Evolutionary conservation across 2,888 invertebrate genomes (phyloP), one percentile per base, ranked within the genome.

Genomic region (Aporophyla nigra): DNA sequence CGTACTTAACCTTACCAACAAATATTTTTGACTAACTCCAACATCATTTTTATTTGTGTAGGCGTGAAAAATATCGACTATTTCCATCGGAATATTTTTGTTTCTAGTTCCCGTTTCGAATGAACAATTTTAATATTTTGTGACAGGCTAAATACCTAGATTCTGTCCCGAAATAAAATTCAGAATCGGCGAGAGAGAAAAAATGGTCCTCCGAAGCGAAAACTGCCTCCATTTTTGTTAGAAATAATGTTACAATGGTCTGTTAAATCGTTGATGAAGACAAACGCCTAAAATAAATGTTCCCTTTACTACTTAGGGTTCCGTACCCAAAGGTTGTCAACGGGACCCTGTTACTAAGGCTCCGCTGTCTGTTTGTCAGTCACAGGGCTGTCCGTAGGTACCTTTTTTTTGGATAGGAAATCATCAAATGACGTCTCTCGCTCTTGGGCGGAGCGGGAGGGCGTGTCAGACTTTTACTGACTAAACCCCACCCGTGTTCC

Each of bases 231-330:
- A 61, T 72, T 82, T 82, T 63, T 58, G 62, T 72, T 19, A 65
- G 66, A 76, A 84, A 83, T 85, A 73, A 70, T 67, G 56, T 78
- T 73, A 74, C 67, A 72, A 76, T 74, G 70, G 69, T 65, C 74
- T 78, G 82, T 71, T 84, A 65, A 76, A 78, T 69, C 33, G 61
- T 56, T 74, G 76, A 85, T 85, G 83, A 82, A 80, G 81, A 85
- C 61, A 71, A 83, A 77, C 58, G 68, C 10, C 66, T 72, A n/a
- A 62, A 58, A 76, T 75, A 71, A 84, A 74, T 63, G 61, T 58
- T 46, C 21, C 12, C 40, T 71, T 82, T 40, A n/a, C 43, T 56
- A 63, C 75, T 58, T n/a, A n/a, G 58, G 56, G 33, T 58, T 58
- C 56, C 61, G 6, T 33, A 40, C 21, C 7, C 19, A 56, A 33